Evolutionary conservation across 2,113 vertebrate species (phyloP), one percentile per base, ranked within the genome.

Genomic region (Zootoca vivipara): DNA sequence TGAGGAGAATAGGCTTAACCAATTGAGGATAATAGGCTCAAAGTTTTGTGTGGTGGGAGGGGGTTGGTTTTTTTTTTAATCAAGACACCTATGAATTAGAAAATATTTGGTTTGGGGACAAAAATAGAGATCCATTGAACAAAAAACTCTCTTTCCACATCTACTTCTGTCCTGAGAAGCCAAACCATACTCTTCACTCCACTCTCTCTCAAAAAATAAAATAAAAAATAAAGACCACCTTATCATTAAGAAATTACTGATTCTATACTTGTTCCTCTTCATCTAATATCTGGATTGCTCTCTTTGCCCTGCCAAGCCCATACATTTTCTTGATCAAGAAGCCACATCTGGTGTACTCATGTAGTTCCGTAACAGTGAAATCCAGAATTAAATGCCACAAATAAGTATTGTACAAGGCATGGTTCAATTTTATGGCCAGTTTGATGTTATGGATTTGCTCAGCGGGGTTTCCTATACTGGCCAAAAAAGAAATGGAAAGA

Each of bases 1-100:
- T 94, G 88, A 79, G 15, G 89, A 94, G 91, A 95, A 91, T 30
- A 85, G 18, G 7, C 89, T 94, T 94, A 87, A 58, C 42, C 65
- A 75, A n/a, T n/a, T n/a, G n/a, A n/a, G n/a, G n/a, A n/a, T n/a
- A n/a, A n/a, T n/a, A n/a, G 5, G 35, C 69, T 42, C 73, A 33
- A n/a, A 81, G 24, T 2, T 40, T 85, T 28, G 2, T 12, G 10
- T 8, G 7, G 42, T 7, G 42, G 10, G 9, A 9, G 46, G 46
- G 0, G 46, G 42, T 2, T 46, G 46, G 46, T 46, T 46, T 46
- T 9, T 46, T 52, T 52, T 52, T 52, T 52, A 52, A 52, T n/a
- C 22, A 77, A 52, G n/a, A 40, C 8, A 88, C 20, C 26, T 2
- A n/a, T 81, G 69, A 35, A 18, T 77, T 40, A 52, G 22, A 83